Evolutionary conservation across 2,113 vertebrate genomes (phyloP), one percentile per base, ranked within the genome.

Genomic region (Hirundichthys speculiger): DNA sequence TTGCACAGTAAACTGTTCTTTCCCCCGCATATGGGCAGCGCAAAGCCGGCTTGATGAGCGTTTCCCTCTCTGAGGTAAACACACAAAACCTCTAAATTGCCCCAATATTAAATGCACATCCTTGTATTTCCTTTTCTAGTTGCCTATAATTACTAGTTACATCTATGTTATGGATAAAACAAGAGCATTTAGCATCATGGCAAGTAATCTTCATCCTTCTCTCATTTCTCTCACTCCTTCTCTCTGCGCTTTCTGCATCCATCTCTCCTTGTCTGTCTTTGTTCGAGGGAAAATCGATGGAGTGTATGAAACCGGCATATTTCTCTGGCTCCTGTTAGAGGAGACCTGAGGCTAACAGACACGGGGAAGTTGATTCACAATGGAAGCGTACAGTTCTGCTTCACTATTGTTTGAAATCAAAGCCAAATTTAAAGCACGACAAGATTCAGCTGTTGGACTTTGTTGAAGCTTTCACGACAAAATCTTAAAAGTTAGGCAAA

Each of bases 281-380:
- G 84, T 90, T 85, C 46, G 34, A 72, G 85, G 86, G 27, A 69
- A 74, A 91, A 91, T 91, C 86, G 25, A 91, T 91, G 74, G 11
- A 14, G 46, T 63, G 66, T 89, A 90, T 91, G 86, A 91, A 90
- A 89, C 79, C 64, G 10, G 79, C 64, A 86, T 79, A 90, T 89
- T 86, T 84, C 78, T 87, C 85, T 57, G 52, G 73, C 77, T 82
- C 55, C 61, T 75, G 69, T 64, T 78, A 56, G 41, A 73, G 60
- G 55, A 79, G 69, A 83, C 71, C 58, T 69, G 66, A 70, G 75
- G 66, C 63, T 30, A 77, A 54, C 46, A 43, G 51, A 58, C 52
- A 63, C 7, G 39, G 42, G 73, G 73, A 55, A 21, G 25, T 22
- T 24, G 70, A 59, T 51, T 80, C 55, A 64, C 54, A 34, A 2